Base-by-base conservation (phyloP, 2,888 invertebrate species). In the Isotomurus palustris region DNA sequence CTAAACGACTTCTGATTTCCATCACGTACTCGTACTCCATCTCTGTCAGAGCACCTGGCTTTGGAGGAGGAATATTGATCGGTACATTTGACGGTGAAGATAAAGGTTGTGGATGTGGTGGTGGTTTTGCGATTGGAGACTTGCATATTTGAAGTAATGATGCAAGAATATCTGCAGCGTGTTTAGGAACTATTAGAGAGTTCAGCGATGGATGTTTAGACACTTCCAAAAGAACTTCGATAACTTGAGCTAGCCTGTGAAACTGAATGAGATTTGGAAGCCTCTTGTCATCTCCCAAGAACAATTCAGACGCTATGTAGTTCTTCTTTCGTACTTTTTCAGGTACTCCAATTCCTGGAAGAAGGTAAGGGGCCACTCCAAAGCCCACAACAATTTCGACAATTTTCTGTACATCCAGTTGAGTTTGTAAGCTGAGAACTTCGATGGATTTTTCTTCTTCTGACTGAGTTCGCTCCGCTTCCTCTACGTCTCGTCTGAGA, bases 61-160 rank as follows among this genome's bases (percentile, higher is more conserved):
- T 28, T 36, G 45, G 22, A 17, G 3, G 1, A 40, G 25, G 8
- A n/a, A n/a, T n/a, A n/a, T n/a, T n/a, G 47, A 36, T 43, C 2
- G 19, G 12, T 38, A 19, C 53, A n/a, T 4, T 17, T 36, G 48
- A 10, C 12, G 6, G 12, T 12, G 21, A 19, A 38, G 36, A 32
- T 35, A 50, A 27, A 3, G 3, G 19, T 41, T 32, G 27, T 17
- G 4, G 6, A 36, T n/a, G 3, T 32, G 48, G 22, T 55, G 48
- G 51, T 8, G 85, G 83, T 75, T 83, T 82, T 62, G 80, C 82
- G 29, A 86, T 72, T 6, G 84, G 84, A 35, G 83, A 84, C 77
- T 82, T 82, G 25, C 82, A 78, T 48, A 88, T 75, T 75, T 88
- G 88, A 68, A 87, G 81, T 27, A 87, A 74, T 2, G 82, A 82